Evolutionary conservation across 2,888 invertebrate genomes (phyloP), one percentile per base, ranked within the genome.

Genomic region (Drosophila falleni): DNA sequence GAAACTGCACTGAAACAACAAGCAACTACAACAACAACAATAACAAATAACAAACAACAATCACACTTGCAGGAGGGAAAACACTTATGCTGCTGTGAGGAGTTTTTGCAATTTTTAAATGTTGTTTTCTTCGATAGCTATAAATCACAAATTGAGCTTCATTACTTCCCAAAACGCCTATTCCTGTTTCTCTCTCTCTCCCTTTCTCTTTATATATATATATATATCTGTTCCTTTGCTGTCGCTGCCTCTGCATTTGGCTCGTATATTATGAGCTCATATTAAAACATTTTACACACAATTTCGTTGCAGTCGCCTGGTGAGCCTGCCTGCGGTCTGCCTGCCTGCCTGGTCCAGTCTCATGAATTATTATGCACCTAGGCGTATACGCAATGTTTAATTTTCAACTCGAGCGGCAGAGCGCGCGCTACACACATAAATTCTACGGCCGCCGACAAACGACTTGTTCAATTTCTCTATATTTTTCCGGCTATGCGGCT

Each of bases 341-440:
- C 49, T 26, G 64, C 33, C 49, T 26, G 66, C 61, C 53, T 60
- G 61, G 55, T 53, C 61, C 54, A 55, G 71, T 69, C 78, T 69
- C 78, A 86, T 87, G 90, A 87, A 89, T 87, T 87, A 87, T 87
- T 88, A 89, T 89, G 84, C 84, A 89, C 84, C 89, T 87, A 89
- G 89, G 87, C 81, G 82, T 89, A 86, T 86, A 86, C 89, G 90
- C 89, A 89, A 84, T 82, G 89, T 88, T 90, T 89, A 90, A 89
- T 86, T 90, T 90, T 80, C 80, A 82, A 88, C 82, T 90, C 78
- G 67, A 75, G 58, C 76, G 55, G 64, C 62, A 64, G 54, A 63
- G 65, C 64, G 69, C 64, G 61, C 69, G 31, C 74, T 60, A 64
- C 74, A 71, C 69, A 84, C 89, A 89, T 90, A 90, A 89, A 89